A percentile compares a stretch with the other conserved stretches of the same genome.
These are phyloP conservation scores for Diadumene lineata DNA, from an alignment of 92 coral and sea anemone genomes.

Conservation along the genomic window DNA sequence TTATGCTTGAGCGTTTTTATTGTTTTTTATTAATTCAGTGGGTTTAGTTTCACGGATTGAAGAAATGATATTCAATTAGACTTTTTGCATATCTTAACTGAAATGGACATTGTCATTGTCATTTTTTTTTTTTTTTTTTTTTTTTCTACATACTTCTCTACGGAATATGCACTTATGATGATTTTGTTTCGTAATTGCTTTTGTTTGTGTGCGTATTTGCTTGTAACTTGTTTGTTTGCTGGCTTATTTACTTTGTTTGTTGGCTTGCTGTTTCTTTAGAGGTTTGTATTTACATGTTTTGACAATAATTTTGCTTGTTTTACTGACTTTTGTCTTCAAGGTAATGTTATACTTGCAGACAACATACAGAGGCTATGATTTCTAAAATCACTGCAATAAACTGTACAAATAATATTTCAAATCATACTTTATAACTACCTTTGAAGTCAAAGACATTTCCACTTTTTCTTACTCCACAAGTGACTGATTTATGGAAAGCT, in stretches of 20 bases:
- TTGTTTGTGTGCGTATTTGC: too few species aligned
- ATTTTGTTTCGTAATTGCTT: too few species aligned
- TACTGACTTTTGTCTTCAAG: not conserved
- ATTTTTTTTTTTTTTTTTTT: too few species aligned
- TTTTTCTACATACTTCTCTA: too few species aligned
- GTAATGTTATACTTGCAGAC: not conserved
- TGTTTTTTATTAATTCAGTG: too few species aligned
- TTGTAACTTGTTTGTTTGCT: too few species aligned
- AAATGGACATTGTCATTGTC: not conserved
- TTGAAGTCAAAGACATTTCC: constrained; percentile 12
- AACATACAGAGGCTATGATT: not conserved
- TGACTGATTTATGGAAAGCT: not conserved
- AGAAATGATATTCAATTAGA: not conserved
- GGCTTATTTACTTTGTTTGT: too few species aligned
- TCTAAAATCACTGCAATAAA: too few species aligned
- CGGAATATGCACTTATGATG: too few species aligned
- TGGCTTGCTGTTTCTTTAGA: not conserved
- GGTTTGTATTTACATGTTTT: too few species aligned
- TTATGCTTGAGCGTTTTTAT: too few species aligned
- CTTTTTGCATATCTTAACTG: not conserved
- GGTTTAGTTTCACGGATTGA: too few species aligned
- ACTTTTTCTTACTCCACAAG: not conserved
- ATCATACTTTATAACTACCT: not conserved
- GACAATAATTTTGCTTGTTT: not conserved
- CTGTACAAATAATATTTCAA: not conserved